phyloP scores from a whole-genome alignment of 92 coral and sea anemone genomes.

The Scolanthus callimorphus region DNA sequence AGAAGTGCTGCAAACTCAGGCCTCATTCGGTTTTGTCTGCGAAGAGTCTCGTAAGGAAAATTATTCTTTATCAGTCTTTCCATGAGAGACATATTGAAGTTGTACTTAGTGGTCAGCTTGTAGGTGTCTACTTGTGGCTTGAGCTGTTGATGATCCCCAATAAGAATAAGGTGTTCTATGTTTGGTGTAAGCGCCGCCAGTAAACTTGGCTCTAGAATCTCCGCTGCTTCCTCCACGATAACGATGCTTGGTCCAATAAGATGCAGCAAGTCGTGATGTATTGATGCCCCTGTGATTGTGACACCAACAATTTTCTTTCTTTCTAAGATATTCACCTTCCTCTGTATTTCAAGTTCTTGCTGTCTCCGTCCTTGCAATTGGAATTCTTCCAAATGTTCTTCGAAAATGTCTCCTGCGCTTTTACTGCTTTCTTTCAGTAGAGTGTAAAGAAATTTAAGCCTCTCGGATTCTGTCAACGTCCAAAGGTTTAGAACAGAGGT shows the following conservation, averaged over 20 bases:
- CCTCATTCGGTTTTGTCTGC: conserved; percentile 34
- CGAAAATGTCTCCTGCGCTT: too few relatives aligned
- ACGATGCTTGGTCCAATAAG: conserved; percentile 28
- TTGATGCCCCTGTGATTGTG: conserved; percentile 32
- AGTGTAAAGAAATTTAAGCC: too few relatives aligned
- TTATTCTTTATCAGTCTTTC: conserved; percentile 10
- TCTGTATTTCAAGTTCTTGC: too few relatives aligned
- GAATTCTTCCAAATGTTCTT: too few relatives aligned
- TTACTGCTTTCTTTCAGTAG: too few relatives aligned
- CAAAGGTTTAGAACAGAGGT: too few relatives aligned
- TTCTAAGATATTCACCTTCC: too few relatives aligned
- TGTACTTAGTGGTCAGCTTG: conserved; percentile 11
- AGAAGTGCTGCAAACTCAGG: conserved; percentile 28
- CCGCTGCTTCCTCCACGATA: conserved; percentile 11
- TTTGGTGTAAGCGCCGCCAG: conserved; percentile 1
- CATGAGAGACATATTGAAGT: conserved; percentile 19
- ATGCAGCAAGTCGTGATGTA: conserved; percentile 22
- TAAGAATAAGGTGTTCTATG: neutral
- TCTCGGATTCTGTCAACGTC: too few relatives aligned
- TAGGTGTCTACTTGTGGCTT: conserved; percentile 31
- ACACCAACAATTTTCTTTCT: conserved; percentile 33
- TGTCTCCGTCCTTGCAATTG: too few relatives aligned
- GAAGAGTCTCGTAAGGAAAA: conserved; percentile 11
- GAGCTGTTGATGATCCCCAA: conserved; percentile 21
- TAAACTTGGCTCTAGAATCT: conserved; percentile 25